Evolutionary conservation across 2,888 invertebrate genomes (phyloP).

Genomic region (Phyllotreta cruciferae): DNA sequence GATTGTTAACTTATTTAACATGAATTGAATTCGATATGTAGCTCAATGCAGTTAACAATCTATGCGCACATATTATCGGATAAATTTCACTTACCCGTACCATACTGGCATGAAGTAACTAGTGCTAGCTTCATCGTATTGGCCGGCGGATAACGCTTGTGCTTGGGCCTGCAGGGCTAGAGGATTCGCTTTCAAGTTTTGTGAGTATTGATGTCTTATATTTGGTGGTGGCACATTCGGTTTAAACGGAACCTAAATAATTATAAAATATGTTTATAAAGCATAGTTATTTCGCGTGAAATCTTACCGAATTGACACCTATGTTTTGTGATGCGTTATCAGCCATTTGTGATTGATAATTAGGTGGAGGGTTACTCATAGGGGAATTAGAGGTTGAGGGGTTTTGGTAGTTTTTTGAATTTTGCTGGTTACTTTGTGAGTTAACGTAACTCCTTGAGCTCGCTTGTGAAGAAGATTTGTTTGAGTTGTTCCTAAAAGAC

Average conservation of each 20-base stretch:
- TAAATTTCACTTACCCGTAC: background rate
- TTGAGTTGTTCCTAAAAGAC: too few species aligned
- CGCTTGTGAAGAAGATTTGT: too few species aligned
- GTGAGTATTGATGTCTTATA: background rate
- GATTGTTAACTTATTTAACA: background rate
- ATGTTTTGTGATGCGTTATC: background rate
- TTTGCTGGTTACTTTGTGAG: too few species aligned
- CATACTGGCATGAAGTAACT: background rate
- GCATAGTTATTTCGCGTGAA: background rate
- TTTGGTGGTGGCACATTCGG: constrained; percentile 8
- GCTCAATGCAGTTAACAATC: background rate
- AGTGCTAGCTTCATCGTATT: background rate
- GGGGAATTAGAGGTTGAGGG: too few species aligned
- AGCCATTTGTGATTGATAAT: too few species aligned
- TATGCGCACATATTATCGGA: background rate
- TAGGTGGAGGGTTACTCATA: too few species aligned
- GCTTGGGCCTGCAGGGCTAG: background rate
- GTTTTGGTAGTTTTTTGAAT: too few species aligned
- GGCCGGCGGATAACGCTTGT: background rate
- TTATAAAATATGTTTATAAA: background rate
- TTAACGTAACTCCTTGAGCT: too few species aligned
- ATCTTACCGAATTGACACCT: background rate
- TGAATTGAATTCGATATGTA: background rate
- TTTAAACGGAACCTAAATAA: background rate
- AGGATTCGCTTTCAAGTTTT: background rate